Conservation (phyloP, 1,140 invertebrate species). For the Pseudomyrmex sp. region DNA sequence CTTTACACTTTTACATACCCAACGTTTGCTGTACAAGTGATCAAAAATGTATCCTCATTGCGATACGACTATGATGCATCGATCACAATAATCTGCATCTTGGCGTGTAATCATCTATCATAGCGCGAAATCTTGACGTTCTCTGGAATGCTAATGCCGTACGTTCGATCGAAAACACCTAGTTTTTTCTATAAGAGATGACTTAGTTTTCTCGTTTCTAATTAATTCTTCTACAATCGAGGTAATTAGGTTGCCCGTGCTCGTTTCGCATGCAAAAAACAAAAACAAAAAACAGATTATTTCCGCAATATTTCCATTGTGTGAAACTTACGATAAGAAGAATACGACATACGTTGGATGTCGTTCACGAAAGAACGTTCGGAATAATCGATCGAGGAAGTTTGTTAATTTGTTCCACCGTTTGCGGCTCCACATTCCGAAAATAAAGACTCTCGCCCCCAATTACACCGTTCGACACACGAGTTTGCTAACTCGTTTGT, state of each 20-base stretch:
- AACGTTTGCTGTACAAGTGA: conserved; percentile 9
- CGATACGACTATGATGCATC: conserved; percentile 20
- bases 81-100: conserved; percentile 45
- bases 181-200: conserved; percentile 6
- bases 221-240: conserved; percentile 71
- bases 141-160: conserved; percentile 68
- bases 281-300: neutral
- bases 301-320: conserved; percentile 40
- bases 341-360: neutral
- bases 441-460: neutral
- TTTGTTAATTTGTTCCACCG: neutral
- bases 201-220: conserved; percentile 38
- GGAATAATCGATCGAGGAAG: neutral
- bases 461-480: neutral
- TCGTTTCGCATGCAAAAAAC: conserved; percentile 37
- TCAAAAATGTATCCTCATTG: conserved; percentile 9
- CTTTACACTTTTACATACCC: conserved; percentile 42
- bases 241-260: conserved; percentile 74
- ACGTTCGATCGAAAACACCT: conserved; percentile 31
- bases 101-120: conserved; percentile 14
- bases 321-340: conserved; percentile 54
- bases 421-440: neutral
- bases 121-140: conserved; percentile 37
- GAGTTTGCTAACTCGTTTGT: conserved; percentile 4
- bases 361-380: neutral